A percentile compares a stretch with the other conserved stretches of the same genome.
These are phyloP conservation scores for Semnornis frantzii DNA, from an alignment of 2,113 vertebrate species.

Conservation along the genomic window DNA sequence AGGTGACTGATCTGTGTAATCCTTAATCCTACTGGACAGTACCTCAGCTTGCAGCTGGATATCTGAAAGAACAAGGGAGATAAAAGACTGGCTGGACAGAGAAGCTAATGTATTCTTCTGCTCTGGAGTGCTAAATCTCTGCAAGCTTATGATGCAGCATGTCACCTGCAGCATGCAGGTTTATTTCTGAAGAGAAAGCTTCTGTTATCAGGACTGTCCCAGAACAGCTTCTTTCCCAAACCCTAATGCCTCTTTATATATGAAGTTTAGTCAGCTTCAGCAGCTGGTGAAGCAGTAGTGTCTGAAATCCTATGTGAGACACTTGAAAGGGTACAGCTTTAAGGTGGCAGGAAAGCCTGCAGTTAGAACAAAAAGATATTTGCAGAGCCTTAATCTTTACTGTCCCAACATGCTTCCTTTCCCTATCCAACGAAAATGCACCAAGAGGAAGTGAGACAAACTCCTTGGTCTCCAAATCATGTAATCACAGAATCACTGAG, in stretches of 20 bases:
- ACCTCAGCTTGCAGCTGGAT: neutral
- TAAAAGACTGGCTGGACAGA: neutral
- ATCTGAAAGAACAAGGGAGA: neutral
- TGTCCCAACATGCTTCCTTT: neutral
- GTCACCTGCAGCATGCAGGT: neutral
- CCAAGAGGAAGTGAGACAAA: neutral
- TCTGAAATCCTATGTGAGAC: neutral
- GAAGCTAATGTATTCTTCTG: neutral
- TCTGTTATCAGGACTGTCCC: neutral
- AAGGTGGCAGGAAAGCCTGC: neutral
- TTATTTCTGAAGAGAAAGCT: neutral
- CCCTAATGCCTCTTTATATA: rapidly evolving
- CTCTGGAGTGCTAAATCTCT: neutral
- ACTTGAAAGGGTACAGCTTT: neutral
- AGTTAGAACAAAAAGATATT: neutral
- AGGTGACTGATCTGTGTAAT: neutral
- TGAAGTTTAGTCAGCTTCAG: neutral
- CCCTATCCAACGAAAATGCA: neutral
- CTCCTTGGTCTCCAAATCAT: neutral
- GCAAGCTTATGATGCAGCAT: neutral
- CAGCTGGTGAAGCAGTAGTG: neutral
- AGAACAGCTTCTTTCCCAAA: neutral
- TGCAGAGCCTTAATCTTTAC: neutral
- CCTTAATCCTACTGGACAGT: neutral
- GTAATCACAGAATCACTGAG: too few relatives aligned